phyloP scores from a whole-genome alignment of 2,888 invertebrate species.

The Syrista parreyssii region DNA sequence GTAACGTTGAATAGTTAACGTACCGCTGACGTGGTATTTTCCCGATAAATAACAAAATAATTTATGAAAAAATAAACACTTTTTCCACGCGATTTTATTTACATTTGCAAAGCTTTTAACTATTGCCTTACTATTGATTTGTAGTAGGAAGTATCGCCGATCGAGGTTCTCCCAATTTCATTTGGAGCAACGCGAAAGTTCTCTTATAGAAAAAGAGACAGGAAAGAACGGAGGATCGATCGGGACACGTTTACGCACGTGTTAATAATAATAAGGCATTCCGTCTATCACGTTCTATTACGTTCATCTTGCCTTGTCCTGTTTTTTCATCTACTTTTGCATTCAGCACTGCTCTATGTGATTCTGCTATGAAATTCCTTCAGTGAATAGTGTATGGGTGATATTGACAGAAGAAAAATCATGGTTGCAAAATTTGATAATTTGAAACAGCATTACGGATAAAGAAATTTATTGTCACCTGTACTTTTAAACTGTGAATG shows the following conservation, averaged over 20 bases:
- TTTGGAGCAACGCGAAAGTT: background rate
- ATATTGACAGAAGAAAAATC: background rate
- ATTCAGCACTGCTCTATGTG: background rate
- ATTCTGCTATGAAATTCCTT: no score
- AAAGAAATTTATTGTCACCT: background rate
- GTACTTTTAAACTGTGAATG: background rate
- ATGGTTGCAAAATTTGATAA: background rate
- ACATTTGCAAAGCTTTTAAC: background rate
- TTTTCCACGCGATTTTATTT: background rate
- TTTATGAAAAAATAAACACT: background rate
- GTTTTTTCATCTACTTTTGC: background rate
- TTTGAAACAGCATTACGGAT: background rate
- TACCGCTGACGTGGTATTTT: background rate
- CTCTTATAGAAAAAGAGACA: background rate
- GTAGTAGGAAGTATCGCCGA: background rate
- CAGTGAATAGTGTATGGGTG: background rate
- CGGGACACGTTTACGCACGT: background rate
- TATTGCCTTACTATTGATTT: background rate
- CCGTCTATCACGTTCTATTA: background rate
- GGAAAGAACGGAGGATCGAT: background rate
- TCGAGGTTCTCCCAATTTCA: background rate
- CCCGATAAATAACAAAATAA: background rate
- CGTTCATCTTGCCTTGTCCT: background rate
- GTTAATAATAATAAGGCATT: background rate
- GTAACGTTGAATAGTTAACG: background rate